Base-by-base conservation (phyloP, 2,888 invertebrate genomes). In the Theodoxus fluviatilis region DNA sequence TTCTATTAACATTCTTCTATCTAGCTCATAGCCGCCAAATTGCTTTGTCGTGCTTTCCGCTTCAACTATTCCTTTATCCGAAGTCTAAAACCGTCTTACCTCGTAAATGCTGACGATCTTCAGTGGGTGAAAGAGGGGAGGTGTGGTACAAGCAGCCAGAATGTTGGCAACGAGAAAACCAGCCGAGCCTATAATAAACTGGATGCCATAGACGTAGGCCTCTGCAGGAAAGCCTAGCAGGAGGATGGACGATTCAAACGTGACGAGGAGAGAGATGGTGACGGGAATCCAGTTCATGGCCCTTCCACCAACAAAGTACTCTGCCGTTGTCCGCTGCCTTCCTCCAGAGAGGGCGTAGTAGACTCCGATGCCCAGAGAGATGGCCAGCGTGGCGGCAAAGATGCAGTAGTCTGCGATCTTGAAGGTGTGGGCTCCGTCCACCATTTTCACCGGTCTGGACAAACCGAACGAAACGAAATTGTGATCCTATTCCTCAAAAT, bases 211-310 rank as follows among this genome's bases (percentile, higher is more conserved):
- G 6, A 80, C 74, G 59, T 81, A 81, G 22, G 73, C 71, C 70
- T 81, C 81, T 0, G 81, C 80, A 1, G 81, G 81, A 43, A 78
- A 71, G 3, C 81, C 81, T 33, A 81, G 71, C 76, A 81, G 75
- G 80, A 81, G 78, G 25, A 81, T 80, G 64, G 81, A 81, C 2
- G 81, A 81, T 71, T 81, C 80, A 68, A 80, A 81, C 7, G 80
- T 79, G 28, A 79, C 81, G 71, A 81, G 74, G 3, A 81, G 73
- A 0, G 81, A 81, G 31, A 81, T 72, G 38, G 81, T 80, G 52
- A 80, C 77, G 6, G 81, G 80, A 31, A 79, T 59, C 18, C 79
- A 77, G 28, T 73, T 75, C 77, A 81, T 76, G 22, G 74, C 67
- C 9, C 80, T 73, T 25, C 78, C 79, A 9, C 78, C 81, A 12